Base-by-base conservation (phyloP, 92 coral and sea anemone genomes). In the Bergia puertoricense region DNA sequence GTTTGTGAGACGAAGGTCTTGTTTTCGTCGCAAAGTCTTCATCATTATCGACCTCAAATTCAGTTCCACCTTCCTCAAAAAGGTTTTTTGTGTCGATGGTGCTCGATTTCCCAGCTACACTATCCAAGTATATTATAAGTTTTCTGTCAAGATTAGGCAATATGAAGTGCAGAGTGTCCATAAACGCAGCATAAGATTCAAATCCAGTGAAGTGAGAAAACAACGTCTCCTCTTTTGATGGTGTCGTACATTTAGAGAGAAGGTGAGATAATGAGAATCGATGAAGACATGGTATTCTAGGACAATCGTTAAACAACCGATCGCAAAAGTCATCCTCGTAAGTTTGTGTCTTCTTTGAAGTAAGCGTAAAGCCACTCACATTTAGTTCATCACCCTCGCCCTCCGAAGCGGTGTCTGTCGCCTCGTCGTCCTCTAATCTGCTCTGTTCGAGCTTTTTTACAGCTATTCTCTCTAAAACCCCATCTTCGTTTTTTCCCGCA, bases 171-270 rank as follows among this genome's bases (percentile, higher is more conserved):
- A 89, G 45, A 11, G 81, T 85, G 23, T 89, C 57, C 30, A 48
- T 85, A 44, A 92, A 82, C 18, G 75, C 88, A 86, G 68, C 74
- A 48, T 86, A 74, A 78, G 80, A 22, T 38, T 54, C 79, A 81
- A 89, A 92, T 66, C 92, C 92, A 15, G 92, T 92, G 59, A 86
- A 92, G 48, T 86, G 92, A 54, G 86, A 42, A 67, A 92, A 81
- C 43, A 85, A 30, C 20, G 81, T 89, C 43, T 81, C 88, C 42
- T 81, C 91, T 74, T 88, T 91, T 50, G 65, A 85, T 76, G 89
- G 65, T 9, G 89, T 88, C 36, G 89, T 88, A 69, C 89, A 88
- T 67, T 91, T 91, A 18, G 93, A 91, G 56, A 83, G 79, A 9
- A 91, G 41, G 23, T 91, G 90, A 54, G 89, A 73, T 20, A 84